Evolutionary conservation across 2,797 vertebrate species (phyloP).

Genomic region (Mionectes olivaceus): DNA sequence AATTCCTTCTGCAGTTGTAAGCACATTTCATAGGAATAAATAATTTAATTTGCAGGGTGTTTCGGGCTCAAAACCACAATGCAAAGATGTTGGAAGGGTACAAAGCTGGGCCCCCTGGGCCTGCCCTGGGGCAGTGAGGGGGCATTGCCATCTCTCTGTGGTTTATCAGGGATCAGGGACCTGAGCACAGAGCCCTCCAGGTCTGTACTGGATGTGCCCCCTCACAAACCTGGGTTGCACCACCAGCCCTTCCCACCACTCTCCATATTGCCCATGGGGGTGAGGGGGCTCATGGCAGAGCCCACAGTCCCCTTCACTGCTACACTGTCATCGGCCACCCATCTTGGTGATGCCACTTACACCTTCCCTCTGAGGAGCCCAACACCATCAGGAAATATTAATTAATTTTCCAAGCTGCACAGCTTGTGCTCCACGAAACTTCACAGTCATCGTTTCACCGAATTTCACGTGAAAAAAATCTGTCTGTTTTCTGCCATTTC

Average conservation of each 20-base stretch:
- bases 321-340: rapidly evolving
- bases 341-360: rapidly evolving
- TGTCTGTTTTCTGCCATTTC: conserved; percentile 41
- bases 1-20: conserved; percentile 25
- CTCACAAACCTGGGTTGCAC: rapidly evolving
- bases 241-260: neutral
- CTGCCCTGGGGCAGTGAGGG: rapidly evolving
- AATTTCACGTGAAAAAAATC: neutral
- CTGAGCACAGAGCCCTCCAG: rapidly evolving
- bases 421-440: neutral
- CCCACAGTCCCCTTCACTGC: rapidly evolving
- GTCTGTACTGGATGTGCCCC: no score
- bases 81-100: neutral
- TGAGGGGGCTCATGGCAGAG: rapidly evolving
- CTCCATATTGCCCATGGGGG: rapidly evolving
- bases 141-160: neutral
- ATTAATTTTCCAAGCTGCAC: neutral
- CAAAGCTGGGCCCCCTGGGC: neutral
- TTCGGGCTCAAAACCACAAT: neutral
- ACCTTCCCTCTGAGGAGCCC: neutral
- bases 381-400: neutral
- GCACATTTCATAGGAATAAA: conserved; percentile 26
- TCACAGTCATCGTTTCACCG: neutral
- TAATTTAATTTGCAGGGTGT: neutral
- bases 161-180: rapidly evolving